Evolutionary conservation across 2,888 invertebrate species (phyloP), one percentile per base, ranked within the genome.

Genomic region (Catocala nupta): DNA sequence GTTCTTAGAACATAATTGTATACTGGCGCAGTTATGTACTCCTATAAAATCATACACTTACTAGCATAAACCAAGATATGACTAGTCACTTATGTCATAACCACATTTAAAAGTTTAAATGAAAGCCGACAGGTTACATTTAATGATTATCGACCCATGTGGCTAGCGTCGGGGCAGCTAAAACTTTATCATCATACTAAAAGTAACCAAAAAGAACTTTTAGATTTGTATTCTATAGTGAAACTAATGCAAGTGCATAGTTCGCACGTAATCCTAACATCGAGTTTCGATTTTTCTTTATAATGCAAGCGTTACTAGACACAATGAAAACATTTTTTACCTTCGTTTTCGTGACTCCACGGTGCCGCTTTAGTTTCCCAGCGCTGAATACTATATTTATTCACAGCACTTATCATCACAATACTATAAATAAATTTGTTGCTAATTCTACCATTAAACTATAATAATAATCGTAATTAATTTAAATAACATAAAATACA

Each of bases 281-380:
- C 83, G 84, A 89, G 88, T 86, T 84, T 70, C 79, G 77, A 81
- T 84, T 81, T 81, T 84, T 53, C 59, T 57, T 60, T 79, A 66
- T 68, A 70, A 71, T 78, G 77, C 64, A 81, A 87, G 90, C 88
- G 85, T 87, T 84, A 74, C 76, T 83, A 85, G 85, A 88, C 86
- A 90, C 89, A 92, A 91, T 90, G 87, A 88, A 90, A 88, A 86
- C 71, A 76, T 86, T 89, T 89, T 90, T 90, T 93, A 94, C 94
- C 94, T 94, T 93, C 94, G 91, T 94, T 94, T 94, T 93, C 94
- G 93, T 90, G 94, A 94, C 94, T 94, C 94, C 94, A 94, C 94
- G 94, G 93, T 94, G 94, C 94, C 92, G 94, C 90, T 91, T 94
- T 94, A 90, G 88, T 83, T 91, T 93, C 90, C 93, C 93, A 91